A percentile compares a stretch with the other conserved stretches of the same genome.
These are phyloP conservation scores for Lobophora halterata DNA, from an alignment of 2,888 invertebrate species.

Conservation along the genomic window DNA sequence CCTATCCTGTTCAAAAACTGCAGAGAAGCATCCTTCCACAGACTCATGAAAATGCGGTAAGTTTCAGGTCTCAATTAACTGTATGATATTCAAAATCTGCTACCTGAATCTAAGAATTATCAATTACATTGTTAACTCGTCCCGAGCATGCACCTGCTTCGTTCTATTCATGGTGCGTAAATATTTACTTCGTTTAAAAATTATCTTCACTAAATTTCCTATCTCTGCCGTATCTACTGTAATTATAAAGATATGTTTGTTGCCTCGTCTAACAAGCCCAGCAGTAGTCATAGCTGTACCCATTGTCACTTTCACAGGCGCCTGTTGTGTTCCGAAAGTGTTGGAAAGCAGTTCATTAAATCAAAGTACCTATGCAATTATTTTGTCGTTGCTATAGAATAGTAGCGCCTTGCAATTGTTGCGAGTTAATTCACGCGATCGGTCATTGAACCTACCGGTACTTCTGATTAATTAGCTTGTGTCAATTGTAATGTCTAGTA, in stretches of 20 bases:
- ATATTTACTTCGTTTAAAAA: no score
- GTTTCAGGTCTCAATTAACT: no score
- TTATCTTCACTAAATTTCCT: no score
- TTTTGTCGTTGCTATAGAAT: conserved; percentile 26
- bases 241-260: conserved; percentile 3
- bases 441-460: conserved; percentile 27
- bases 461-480: conserved; percentile 20
- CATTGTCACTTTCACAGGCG: conserved; percentile 56
- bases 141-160: no score
- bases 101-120: no score
- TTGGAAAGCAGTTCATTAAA: conserved; percentile 68
- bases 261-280: conserved; percentile 13
- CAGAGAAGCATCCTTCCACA: conserved; percentile 82
- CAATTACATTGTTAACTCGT: conserved; percentile 1
- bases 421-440: conserved; percentile 29
- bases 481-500: conserved; percentile 16
- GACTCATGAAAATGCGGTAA: conserved; percentile 62
- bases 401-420: no score
- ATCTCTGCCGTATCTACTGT: no score
- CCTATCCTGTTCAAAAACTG: conserved; percentile 88
- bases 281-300: neutral
- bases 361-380: conserved; percentile 50
- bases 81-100: no score
- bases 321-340: conserved; percentile 63
- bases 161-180: no score